Base-by-base conservation (phyloP, 2,113 vertebrate species). In the Scalopus aquaticus region DNA sequence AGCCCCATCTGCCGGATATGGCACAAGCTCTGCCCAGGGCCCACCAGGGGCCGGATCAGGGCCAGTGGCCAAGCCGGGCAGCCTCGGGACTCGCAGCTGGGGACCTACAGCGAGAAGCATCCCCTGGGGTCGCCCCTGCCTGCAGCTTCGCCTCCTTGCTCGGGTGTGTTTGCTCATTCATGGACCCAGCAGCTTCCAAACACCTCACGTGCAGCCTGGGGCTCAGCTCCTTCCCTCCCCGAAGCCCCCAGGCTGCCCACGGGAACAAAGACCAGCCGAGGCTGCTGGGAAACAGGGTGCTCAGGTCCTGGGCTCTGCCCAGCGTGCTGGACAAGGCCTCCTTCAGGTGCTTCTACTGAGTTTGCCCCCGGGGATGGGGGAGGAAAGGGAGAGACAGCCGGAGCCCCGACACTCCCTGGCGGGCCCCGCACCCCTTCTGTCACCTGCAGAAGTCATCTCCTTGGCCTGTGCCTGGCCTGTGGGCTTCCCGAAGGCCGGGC, bases 241-340 rank as follows among this genome's bases (percentile, higher is more conserved):
- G 6, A 24, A 60, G n/a, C 7, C 42, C 37, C 62, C 10, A 7
- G 51, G 28, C 67, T 3, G 1, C 5, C 0, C 0, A 0, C 15
- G 32, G 65, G 9, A 5, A 15, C n/a, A 13, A 10, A 49, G 35
- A 6, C 64, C 12, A 17, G 9, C 32, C 7, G 0, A 3, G 56
- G 19, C 11, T 6, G 39, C 60, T 9, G 19, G n/a, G 17, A 16
- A 24, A 15, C 35, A 3, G 76, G 56, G 15, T 12, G 24, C 46
- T 0, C 19, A 24, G 16, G 24, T 9, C 8, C 26, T n/a, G 3
- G 13, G 58, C 62, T 44, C 28, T 35, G 37, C 39, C n/a, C 20
- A 1, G 74, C 28, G 28, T 70, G 0, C 24, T 6, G 8, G 37
- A 44, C 37, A 8, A 16, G 26, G 58, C 37, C 44, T 79, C 42